Conservation (phyloP, 2,797 vertebrate genomes). For the Platalea minor region DNA sequence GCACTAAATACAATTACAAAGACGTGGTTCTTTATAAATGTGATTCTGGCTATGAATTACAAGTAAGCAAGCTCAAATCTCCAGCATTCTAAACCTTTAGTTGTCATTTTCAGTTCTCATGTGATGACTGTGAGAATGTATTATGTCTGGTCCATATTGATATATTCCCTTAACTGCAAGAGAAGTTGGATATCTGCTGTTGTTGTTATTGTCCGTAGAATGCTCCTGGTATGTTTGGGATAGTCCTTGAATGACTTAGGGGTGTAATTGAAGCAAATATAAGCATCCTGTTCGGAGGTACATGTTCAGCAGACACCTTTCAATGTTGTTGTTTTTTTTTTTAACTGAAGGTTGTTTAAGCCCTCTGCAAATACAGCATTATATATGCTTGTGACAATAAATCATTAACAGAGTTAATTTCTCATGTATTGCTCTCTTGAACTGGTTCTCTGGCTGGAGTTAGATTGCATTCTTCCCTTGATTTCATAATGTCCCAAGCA, state of each 20-base stretch:
- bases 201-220: neutral
- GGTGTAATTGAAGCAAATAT: neutral
- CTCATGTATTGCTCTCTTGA: neutral
- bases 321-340: neutral
- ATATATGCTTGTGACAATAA: neutral
- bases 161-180: neutral
- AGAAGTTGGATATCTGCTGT: neutral
- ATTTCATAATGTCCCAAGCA: neutral
- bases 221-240: neutral
- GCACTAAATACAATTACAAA: slow-evolving; percentile 82
- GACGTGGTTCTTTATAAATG: slow-evolving; percentile 85
- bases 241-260: neutral
- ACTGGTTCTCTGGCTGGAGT: neutral
- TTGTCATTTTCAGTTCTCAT: neutral
- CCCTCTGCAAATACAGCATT: neutral
- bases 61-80: slow-evolving; percentile 77
- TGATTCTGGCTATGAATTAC: slow-evolving; percentile 86
- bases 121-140: neutral
- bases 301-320: neutral
- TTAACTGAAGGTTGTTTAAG: neutral
- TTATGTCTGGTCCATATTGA: neutral
- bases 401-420: neutral
- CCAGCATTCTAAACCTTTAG: neutral
- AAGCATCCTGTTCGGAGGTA: neutral
- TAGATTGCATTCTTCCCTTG: neutral